Percentiles rank a stretch among this genome's conserved stretches.
Conservation (phyloP, 2,888 invertebrate genomes). For the Muschampia staudingeri region DNA sequence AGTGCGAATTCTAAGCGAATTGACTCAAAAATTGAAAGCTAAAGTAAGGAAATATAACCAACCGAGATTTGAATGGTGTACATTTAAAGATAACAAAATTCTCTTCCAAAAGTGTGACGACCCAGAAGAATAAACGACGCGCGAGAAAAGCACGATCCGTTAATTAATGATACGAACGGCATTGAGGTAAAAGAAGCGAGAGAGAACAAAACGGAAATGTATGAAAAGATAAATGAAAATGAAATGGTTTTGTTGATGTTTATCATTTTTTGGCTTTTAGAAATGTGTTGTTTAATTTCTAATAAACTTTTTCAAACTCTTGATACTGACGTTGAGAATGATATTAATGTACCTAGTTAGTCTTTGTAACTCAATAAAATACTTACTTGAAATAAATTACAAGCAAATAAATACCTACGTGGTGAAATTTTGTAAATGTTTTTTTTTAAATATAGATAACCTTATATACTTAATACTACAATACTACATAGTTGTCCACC, state of each 20-base stretch:
- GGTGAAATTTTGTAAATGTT: no score
- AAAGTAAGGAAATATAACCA: not conserved
- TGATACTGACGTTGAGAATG: not conserved
- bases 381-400: no score
- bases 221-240: constrained; percentile 19
- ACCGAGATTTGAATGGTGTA: not conserved
- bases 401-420: no score
- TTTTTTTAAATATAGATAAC: no score
- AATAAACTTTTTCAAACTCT: not conserved
- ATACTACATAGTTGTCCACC: no score
- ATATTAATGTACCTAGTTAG: no score
- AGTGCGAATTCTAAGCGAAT: not conserved
- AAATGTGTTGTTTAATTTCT: not conserved
- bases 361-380: no score
- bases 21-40: not conserved
- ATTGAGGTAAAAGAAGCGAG: constrained; percentile 16
- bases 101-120: not conserved
- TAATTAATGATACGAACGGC: constrained; percentile 13
- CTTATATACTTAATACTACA: no score
- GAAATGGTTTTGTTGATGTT: constrained; percentile 2
- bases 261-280: not conserved
- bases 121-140: constrained; percentile 12
- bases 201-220: not conserved
- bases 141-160: constrained; percentile 19
- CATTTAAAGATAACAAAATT: not conserved